Base-by-base conservation (phyloP, 2,113 vertebrate genomes). In the Ardeotis arabs region DNA sequence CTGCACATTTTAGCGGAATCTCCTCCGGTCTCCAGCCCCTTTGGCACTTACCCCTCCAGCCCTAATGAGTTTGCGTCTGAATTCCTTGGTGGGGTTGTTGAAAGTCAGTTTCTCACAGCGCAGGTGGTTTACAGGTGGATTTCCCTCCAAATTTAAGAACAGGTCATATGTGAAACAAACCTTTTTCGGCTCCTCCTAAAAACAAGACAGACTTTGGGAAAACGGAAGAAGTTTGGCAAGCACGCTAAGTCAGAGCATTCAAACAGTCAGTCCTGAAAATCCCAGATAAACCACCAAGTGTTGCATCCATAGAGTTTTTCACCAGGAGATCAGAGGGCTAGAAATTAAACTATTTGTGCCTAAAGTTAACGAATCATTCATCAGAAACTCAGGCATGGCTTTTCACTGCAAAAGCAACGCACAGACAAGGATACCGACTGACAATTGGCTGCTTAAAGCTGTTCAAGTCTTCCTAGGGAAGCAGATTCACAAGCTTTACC, bases 61-160 rank as follows among this genome's bases (percentile, higher is more conserved):
- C 97, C 97, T 99, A 82, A 99, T 98, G 86, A 99, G 98, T 94
- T 99, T 99, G 97, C 98, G 99, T 62, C 99, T 99, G 98, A 99
- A 99, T 93, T 99, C 99, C 94, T 98, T 98, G 89, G 99, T 99
- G 96, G 99, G 99, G 97, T 99, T 99, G 98, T 99, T 99, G 97
- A 99, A 99, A 93, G 99, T 99, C 94, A 99, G 98, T 82, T 99
- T 99, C 98, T 99, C 99, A 44, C 99, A 99, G 93, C 99, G 99
- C 74, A 99, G 98, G 96, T 99, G 99, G 98, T 99, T 99, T 89
- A 99, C 99, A 0, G 99, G 99, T 2, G 99, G 99, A 95, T 99
- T 99, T 41, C 99, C 99, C 97, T 99, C 99, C 98, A 99, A 96
- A 95, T 99, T 99, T 79, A 99, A 98, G 97, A 99, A 99, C 49